These are phyloP conservation scores for Megastigmus dorsalis DNA, from an alignment of 2,888 invertebrate species.

Conservation along the genomic window DNA sequence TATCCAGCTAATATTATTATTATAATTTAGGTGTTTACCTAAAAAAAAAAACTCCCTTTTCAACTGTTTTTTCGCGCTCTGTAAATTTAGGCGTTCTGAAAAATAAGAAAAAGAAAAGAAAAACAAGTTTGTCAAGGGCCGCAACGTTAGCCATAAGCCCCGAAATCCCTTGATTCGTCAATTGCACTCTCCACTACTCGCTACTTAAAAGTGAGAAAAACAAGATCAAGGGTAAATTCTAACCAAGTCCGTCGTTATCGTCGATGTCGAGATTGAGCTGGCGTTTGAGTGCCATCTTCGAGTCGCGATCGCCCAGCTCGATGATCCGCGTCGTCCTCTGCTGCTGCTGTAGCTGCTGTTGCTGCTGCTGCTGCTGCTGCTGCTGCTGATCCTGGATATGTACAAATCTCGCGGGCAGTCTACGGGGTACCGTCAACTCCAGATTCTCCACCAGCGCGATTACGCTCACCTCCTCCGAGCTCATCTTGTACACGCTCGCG, in stretches of 20 bases:
- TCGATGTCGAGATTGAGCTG: slow-evolving; percentile 56
- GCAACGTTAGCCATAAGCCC: too few relatives aligned
- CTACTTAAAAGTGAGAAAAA: too few relatives aligned
- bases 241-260: slow-evolving; percentile 24
- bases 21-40: too few relatives aligned
- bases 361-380: slow-evolving; percentile 11
- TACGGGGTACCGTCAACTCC: slow-evolving; percentile 36
- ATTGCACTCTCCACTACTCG: too few relatives aligned
- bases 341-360: background rate
- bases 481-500: background rate
- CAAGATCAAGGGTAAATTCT: too few relatives aligned
- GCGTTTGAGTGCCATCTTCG: slow-evolving; percentile 61
- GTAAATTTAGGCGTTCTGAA: too few relatives aligned
- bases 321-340: slow-evolving; percentile 33
- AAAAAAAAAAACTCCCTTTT: too few relatives aligned
- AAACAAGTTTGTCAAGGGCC: too few relatives aligned
- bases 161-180: too few relatives aligned
- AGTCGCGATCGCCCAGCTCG: slow-evolving; percentile 60
- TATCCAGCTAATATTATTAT: too few relatives aligned
- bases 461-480: slow-evolving; percentile 47
- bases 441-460: slow-evolving; percentile 51
- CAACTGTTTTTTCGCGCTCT: too few relatives aligned
- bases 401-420: slow-evolving; percentile 14
- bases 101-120: too few relatives aligned
- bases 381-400: background rate